These are phyloP conservation scores for Pionites leucogaster DNA, from an alignment of 2,113 vertebrate genomes.

Conservation along the genomic window DNA sequence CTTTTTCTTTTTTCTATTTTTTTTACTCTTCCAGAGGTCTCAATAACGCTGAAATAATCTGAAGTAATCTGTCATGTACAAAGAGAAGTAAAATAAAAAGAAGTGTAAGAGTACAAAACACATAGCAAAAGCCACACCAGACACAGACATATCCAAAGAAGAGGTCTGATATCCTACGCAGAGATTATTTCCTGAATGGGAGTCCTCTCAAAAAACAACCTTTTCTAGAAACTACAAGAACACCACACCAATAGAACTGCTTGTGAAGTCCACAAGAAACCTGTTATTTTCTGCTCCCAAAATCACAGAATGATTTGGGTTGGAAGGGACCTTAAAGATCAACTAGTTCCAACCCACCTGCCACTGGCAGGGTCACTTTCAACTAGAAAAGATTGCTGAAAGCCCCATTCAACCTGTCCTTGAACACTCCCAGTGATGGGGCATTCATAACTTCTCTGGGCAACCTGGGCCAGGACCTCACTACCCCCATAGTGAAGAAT, in stretches of 20 bases:
- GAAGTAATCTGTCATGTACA: conserved; percentile 1
- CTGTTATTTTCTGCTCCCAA: background rate
- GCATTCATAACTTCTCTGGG: background rate
- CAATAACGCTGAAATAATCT: conserved; percentile 30
- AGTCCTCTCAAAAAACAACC: background rate
- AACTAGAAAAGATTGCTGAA: background rate
- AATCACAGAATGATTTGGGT: background rate
- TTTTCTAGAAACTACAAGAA: background rate
- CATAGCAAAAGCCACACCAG: background rate
- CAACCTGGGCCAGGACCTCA: background rate
- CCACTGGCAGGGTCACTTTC: background rate
- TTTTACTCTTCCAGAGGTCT: background rate
- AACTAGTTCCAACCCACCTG: background rate
- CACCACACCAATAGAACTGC: background rate
- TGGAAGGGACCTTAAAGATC: background rate
- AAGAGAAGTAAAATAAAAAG: background rate
- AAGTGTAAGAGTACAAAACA: background rate
- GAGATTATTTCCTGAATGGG: background rate
- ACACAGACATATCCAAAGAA: background rate
- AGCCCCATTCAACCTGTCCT: background rate
- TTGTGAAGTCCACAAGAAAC: background rate
- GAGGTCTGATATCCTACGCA: background rate
- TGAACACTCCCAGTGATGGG: background rate
- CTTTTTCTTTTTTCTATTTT: background rate
- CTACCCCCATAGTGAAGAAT: background rate